Evolutionary conservation across 2,797 vertebrate species (phyloP).

Genomic region (Enteromius fasciolatus): DNA sequence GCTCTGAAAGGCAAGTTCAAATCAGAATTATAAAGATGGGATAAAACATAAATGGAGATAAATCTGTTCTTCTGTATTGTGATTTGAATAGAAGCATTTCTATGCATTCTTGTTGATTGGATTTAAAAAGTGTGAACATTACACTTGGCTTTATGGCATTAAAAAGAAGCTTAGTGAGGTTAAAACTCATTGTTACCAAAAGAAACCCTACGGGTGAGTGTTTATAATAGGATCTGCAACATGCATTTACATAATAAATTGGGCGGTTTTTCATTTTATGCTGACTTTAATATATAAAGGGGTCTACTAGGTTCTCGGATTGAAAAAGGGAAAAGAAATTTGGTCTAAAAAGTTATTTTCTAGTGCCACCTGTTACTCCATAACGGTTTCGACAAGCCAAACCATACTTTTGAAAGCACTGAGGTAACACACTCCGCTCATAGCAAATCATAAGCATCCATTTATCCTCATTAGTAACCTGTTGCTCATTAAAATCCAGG

Average conservation of each 20-base stretch:
- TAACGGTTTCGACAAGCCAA: too few relatives aligned
- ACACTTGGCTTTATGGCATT: background rate
- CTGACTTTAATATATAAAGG: background rate
- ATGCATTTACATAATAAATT: background rate
- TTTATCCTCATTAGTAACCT: background rate
- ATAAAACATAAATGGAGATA: background rate
- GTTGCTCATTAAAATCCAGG: background rate
- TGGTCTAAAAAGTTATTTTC: background rate
- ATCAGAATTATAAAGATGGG: background rate
- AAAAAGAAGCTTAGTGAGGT: background rate
- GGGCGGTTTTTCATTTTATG: background rate
- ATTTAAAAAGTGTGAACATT: background rate
- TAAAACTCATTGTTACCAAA: background rate
- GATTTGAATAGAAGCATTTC: background rate
- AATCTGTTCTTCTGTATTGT: background rate
- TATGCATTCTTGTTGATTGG: background rate
- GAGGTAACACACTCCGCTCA: background rate
- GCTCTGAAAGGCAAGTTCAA: constrained; percentile 76
- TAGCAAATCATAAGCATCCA: background rate
- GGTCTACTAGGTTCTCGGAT: background rate
- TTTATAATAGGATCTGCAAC: background rate
- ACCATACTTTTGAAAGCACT: background rate
- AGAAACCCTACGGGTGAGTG: background rate
- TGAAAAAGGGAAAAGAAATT: background rate
- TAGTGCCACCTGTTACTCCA: constrained; percentile 9